Evolutionary conservation across 2,888 invertebrate species (phyloP).

Genomic region (Ophion ventricosus): DNA sequence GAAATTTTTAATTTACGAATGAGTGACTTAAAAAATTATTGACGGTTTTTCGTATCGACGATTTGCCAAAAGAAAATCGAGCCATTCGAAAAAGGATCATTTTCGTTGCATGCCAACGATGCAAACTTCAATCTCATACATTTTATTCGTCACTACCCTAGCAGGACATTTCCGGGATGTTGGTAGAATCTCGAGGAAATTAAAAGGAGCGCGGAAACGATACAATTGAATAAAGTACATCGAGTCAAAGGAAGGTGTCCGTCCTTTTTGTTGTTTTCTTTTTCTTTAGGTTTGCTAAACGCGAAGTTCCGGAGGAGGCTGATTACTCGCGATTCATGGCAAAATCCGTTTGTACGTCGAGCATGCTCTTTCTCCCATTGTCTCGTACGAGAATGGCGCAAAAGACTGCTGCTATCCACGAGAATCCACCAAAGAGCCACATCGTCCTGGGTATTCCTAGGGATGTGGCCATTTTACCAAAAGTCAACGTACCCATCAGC

Average conservation of each 20-base stretch:
- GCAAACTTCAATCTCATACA: too few relatives aligned
- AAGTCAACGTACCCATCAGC: conserved; percentile 71
- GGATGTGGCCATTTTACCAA: conserved; percentile 69
- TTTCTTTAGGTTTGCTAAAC: conserved; percentile 32
- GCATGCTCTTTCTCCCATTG: conserved; percentile 73
- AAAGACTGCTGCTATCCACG: conserved; percentile 72
- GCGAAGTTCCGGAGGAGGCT: conserved; percentile 29
- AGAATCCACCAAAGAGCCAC: conserved; percentile 74
- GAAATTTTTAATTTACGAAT: too few relatives aligned
- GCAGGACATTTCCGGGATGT: background rate
- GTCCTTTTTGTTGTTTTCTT: too few relatives aligned
- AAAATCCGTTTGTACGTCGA: conserved; percentile 74
- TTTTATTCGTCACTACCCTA: background rate
- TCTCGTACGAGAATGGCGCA: conserved; percentile 71
- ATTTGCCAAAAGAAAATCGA: too few relatives aligned
- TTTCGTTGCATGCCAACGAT: too few relatives aligned
- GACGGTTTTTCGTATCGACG: too few relatives aligned
- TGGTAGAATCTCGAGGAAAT: conserved; percentile 8
- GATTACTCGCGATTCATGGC: conserved; percentile 46
- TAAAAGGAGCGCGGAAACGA: background rate
- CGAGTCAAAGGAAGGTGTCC: background rate
- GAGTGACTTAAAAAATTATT: too few relatives aligned
- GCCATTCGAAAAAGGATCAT: too few relatives aligned
- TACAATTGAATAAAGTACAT: conserved; percentile 1
- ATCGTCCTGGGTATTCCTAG: conserved; percentile 72